These are phyloP conservation scores for Terrapene triunguis DNA, from an alignment of 2,113 vertebrate genomes.

Conservation along the genomic window DNA sequence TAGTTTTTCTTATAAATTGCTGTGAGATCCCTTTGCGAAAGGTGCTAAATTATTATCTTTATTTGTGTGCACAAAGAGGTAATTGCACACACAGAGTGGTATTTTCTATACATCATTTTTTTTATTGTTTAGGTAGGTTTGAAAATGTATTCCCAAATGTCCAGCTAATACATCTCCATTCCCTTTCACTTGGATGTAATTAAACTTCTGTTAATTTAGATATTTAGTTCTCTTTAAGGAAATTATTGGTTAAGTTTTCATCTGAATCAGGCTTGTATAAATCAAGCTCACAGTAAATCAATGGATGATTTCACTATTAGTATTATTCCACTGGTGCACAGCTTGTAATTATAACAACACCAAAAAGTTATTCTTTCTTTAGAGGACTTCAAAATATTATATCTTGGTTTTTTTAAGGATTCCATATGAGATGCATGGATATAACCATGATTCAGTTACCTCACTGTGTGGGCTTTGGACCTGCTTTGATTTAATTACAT, in stretches of 20 bases:
- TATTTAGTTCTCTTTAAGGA: conserved; percentile 24
- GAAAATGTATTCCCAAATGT: conserved; percentile 6
- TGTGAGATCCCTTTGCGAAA: background rate
- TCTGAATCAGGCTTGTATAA: conserved; percentile 37
- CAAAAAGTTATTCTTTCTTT: background rate
- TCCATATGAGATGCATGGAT: conserved; percentile 55
- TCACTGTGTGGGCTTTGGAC: conserved; percentile 7
- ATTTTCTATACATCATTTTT: background rate
- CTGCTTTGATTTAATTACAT: conserved; percentile 74
- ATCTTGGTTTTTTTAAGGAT: conserved; percentile 18
- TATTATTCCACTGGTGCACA: conserved; percentile 27
- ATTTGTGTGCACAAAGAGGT: background rate
- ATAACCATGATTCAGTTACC: conserved; percentile 61
- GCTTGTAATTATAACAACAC: conserved; percentile 39
- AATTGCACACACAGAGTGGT: background rate
- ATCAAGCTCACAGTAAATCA: conserved; percentile 34
- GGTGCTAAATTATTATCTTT: conserved; percentile 1
- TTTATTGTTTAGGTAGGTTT: background rate
- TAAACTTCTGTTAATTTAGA: conserved; percentile 63
- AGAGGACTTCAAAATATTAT: conserved; percentile 48
- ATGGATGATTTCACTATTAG: conserved; percentile 56
- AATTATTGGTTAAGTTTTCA: conserved; percentile 62
- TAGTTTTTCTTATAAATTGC: conserved; percentile 7
- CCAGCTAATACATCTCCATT: conserved; percentile 24
- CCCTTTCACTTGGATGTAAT: conserved; percentile 18